Base-by-base conservation (phyloP, 2,113 vertebrate species). In the Tylochromis polylepis region DNA sequence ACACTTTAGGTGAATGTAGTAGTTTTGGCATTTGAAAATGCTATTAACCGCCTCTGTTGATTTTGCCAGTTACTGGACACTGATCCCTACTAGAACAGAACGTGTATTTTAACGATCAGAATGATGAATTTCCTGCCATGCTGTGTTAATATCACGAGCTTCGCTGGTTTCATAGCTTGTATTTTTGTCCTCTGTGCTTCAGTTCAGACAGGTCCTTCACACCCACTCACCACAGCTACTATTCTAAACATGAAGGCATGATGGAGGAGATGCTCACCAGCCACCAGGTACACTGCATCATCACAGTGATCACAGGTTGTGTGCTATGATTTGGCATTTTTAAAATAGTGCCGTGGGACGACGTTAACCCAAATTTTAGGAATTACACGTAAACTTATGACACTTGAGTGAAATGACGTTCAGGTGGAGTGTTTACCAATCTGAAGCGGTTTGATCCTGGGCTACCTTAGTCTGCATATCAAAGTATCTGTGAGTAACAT, bases 161-260 rank as follows among this genome's bases (percentile, higher is more conserved):
- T 75, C 41, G 22, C 59, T 5, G 27, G 16, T 49, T 60, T 88
- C 9, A 53, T 10, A 12, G 31, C 60, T 82, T 22, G 94, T 93
- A 55, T 51, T 41, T 79, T 59, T 95, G n/a, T 56, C 57, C 67
- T 58, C 14, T 92, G 31, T 84, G 3, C 41, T 87, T 4, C 97
- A 98, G 98, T 96, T 97, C 97, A 58, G 98, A 99, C 97, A 97
- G 98, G 96, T 98, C 99, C 51, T 98, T 98, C 96, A 98, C 97
- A 0, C 94, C 98, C 93, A 98, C 97, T 94, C 98, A 98, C 80
- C 97, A 98, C 56, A 95, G 96, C 83, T 99, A 97, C 86, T 98
- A 98, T 11, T 95, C 95, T 2, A 96, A 97, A 95, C 96, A 98
- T 10, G 97, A 98, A 88, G 97, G 97, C 86, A 92, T 98, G 96